Conservation (phyloP, 2,113 vertebrate genomes). For the Tragelaphus scriptus region DNA sequence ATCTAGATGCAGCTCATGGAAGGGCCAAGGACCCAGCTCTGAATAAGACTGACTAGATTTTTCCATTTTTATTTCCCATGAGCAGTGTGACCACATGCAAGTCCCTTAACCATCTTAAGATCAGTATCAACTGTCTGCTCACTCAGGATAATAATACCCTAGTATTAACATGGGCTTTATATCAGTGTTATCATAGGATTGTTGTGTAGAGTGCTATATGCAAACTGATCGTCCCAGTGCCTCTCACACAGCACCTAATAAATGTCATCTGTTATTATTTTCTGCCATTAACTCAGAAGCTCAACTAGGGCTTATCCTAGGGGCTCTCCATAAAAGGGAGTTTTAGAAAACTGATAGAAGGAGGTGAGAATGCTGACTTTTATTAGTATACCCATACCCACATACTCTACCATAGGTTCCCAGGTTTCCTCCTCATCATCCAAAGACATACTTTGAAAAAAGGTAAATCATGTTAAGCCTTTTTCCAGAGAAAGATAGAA, state of each 20-base stretch:
- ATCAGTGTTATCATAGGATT: background rate
- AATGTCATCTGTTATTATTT: background rate
- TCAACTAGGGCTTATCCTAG: background rate
- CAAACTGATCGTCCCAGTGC: background rate
- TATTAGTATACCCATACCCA: slow-evolving; percentile 19
- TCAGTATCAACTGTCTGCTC: background rate
- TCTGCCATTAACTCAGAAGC: background rate
- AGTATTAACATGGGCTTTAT: background rate
- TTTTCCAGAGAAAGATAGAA: slow-evolving; percentile 43
- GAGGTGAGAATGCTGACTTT: slow-evolving; percentile 24
- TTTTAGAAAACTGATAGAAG: background rate
- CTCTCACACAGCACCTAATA: background rate
- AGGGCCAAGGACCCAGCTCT: too few relatives aligned
- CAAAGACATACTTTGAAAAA: slow-evolving; percentile 43
- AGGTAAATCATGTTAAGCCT: slow-evolving; percentile 34
- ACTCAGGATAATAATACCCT: background rate
- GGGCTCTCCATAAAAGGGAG: background rate
- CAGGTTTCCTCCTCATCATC: background rate
- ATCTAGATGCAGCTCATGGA: too few relatives aligned
- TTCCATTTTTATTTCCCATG: background rate
- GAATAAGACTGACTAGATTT: background rate
- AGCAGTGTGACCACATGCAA: background rate
- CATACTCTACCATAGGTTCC: background rate
- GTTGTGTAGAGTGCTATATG: background rate
- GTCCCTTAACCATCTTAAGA: background rate